A percentile compares a stretch with the other conserved stretches of the same genome.
Evolutionary conservation across 64 coral and sea anemone species (phyloP).

Genomic region (Dendronephthya gigantea): DNA sequence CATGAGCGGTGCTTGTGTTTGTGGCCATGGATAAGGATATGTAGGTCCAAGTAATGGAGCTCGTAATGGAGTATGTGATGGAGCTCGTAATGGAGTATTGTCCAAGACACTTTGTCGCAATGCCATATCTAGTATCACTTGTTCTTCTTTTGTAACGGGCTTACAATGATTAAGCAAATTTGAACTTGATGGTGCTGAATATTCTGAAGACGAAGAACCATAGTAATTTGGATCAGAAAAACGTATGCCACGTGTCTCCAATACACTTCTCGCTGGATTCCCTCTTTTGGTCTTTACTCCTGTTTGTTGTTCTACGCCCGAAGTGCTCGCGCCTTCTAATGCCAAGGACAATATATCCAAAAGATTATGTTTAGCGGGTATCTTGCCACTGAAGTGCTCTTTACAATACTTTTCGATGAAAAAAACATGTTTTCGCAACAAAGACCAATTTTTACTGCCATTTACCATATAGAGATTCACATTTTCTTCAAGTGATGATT

Average conservation of each 20-base stretch:
- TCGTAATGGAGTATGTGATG: neutral
- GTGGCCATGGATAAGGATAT: neutral
- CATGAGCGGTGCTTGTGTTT: neutral
- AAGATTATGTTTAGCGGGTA: constrained; percentile 15
- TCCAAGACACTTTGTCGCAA: neutral
- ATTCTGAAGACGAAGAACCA: neutral
- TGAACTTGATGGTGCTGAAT: neutral
- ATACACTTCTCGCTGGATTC: neutral
- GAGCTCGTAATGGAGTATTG: neutral
- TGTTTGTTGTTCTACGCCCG: neutral
- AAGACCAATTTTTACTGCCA: constrained; percentile 33
- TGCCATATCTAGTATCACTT: neutral
- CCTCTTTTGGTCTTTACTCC: neutral
- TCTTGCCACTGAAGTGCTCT: neutral
- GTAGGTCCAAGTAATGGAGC: neutral
- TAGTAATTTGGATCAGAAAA: neutral
- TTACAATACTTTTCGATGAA: neutral
- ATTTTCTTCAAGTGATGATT: constrained; percentile 34
- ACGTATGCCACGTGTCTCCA: neutral
- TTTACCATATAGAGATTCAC: neutral
- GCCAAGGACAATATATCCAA: neutral
- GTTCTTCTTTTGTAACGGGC: neutral
- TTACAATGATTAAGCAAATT: neutral
- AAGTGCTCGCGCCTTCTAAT: neutral
- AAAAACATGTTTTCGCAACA: constrained; percentile 28